These are phyloP conservation scores for Pomatorhinus ruficollis DNA, from an alignment of 2,113 vertebrate genomes.

Conservation along the genomic window DNA sequence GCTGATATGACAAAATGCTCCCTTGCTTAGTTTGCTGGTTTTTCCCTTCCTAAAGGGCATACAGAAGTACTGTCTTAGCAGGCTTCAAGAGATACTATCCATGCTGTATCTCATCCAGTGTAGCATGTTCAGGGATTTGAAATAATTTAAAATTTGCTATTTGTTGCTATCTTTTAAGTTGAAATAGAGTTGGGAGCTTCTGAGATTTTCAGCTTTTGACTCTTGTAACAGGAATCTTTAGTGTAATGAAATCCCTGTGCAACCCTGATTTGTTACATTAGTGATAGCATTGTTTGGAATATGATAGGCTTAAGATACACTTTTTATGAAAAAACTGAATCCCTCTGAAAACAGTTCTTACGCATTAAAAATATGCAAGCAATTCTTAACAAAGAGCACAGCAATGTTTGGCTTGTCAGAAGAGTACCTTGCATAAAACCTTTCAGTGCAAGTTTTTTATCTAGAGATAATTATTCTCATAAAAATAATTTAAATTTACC, in stretches of 20 bases:
- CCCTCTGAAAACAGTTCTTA: neutral
- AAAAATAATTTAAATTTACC: neutral
- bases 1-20: neutral
- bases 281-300: conserved; percentile 12
- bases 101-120: neutral
- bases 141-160: neutral
- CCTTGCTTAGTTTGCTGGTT: neutral
- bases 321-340: neutral
- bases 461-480: neutral
- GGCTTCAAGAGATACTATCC: neutral
- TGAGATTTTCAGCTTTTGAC: conserved; percentile 50
- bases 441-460: neutral
- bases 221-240: conserved; percentile 23
- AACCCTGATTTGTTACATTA: conserved; percentile 19
- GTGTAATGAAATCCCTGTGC: conserved; percentile 35
- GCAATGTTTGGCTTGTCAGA: neutral
- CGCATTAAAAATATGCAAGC: neutral
- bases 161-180: conserved; percentile 29
- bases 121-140: neutral
- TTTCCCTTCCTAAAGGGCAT: neutral
- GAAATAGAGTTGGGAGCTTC: neutral
- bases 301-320: neutral
- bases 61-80: neutral
- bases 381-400: neutral
- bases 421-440: neutral